A percentile compares a stretch with the other conserved stretches of the same genome.
These are phyloP conservation scores for Corynorhinus townsendii DNA, from an alignment of 2,113 vertebrate genomes.

Conservation along the genomic window DNA sequence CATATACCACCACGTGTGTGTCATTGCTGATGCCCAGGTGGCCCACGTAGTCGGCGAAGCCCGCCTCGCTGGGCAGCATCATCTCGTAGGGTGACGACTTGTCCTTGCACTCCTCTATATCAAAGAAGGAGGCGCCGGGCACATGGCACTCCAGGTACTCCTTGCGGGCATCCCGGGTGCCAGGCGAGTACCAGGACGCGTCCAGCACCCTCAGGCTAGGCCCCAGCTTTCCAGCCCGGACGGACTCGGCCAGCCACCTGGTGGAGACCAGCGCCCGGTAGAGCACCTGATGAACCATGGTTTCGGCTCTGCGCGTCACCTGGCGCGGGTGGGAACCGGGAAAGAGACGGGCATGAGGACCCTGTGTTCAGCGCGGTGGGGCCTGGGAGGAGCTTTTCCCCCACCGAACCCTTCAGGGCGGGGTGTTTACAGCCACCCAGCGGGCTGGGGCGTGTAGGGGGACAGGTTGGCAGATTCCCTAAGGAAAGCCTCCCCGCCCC, in stretches of 20 bases:
- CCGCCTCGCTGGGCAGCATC: constrained; percentile 87
- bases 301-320: constrained; percentile 35
- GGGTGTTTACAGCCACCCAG: neutral
- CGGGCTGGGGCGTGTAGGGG: neutral
- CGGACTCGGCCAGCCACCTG: constrained; percentile 88
- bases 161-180: constrained; percentile 81
- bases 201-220: constrained; percentile 87
- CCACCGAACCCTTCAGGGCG: neutral
- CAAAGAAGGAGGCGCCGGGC: constrained; percentile 89
- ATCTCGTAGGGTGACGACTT: constrained; percentile 84
- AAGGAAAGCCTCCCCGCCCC: neutral
- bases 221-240: constrained; percentile 78
- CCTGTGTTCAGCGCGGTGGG: neutral
- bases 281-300: constrained; percentile 78
- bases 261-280: constrained; percentile 84
- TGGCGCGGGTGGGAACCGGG: constrained; percentile 27
- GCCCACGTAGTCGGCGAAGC: constrained; percentile 88
- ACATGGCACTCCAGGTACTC: constrained; percentile 91
- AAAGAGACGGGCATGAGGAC: neutral
- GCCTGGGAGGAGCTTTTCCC: neutral
- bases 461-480: neutral
- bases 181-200: constrained; percentile 91
- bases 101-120: constrained; percentile 92
- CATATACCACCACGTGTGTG: constrained; percentile 95
- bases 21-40: constrained; percentile 87